Percentiles rank a stretch among this genome's conserved stretches.
phyloP scores from a whole-genome alignment of 2,113 vertebrate species.

The Protobothrops mucrosquamatus region DNA sequence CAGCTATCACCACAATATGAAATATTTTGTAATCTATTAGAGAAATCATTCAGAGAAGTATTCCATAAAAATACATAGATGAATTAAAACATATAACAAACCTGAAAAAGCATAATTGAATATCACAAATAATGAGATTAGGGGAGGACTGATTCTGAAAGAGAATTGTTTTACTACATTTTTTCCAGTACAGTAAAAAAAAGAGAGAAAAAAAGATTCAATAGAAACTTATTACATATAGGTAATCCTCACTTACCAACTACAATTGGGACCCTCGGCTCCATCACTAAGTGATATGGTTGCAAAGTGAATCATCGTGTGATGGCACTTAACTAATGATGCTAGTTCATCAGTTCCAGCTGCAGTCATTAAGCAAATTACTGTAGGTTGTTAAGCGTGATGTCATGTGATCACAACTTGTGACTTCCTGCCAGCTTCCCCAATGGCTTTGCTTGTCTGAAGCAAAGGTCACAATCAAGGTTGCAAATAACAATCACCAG shows the following conservation, averaged over 20 bases:
- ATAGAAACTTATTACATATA: background rate
- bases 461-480: background rate
- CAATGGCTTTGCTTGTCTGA: background rate
- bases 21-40: conserved; percentile 38
- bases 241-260: background rate
- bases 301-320: background rate
- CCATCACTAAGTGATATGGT: background rate
- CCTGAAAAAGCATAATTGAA: conserved; percentile 57
- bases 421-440: background rate
- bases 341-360: background rate
- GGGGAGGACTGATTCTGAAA: conserved; percentile 26
- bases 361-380: background rate
- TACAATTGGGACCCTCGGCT: background rate
- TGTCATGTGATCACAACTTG: background rate
- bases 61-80: conserved; percentile 51
- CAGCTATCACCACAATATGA: background rate
- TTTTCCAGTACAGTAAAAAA: conserved; percentile 13
- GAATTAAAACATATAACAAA: conserved; percentile 63
- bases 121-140: conserved; percentile 35
- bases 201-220: background rate
- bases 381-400: background rate
- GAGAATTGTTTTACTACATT: conserved; percentile 38
- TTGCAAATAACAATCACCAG: background rate
- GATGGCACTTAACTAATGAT: background rate
- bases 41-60: conserved; percentile 49